Percentiles rank a stretch among this genome's conserved stretches.
These are phyloP conservation scores for Halichondria panicea DNA, from an alignment of 37 sponge, comb jelly and placozoan genomes.

Conservation along the genomic window DNA sequence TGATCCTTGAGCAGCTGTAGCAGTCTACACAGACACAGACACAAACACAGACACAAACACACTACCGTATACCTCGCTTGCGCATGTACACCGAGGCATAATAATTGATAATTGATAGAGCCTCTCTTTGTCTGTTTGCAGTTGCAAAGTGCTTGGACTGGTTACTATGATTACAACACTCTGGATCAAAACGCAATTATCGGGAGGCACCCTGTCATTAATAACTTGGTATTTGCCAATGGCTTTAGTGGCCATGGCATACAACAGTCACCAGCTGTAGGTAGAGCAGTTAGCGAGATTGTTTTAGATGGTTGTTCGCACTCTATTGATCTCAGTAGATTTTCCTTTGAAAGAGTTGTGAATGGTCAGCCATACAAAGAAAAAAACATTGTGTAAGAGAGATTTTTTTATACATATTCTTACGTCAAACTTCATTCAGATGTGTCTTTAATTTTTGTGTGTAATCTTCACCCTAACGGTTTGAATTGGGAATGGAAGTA, in stretches of 20 bases:
- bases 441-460: too few relatives aligned
- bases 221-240: slow-evolving; percentile 78
- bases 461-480: too few relatives aligned
- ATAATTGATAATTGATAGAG: too few relatives aligned
- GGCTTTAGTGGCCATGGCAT: slow-evolving; percentile 99
- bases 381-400: slow-evolving; percentile 66
- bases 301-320: slow-evolving; percentile 66
- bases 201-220: slow-evolving; percentile 82
- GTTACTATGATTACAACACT: slow-evolving; percentile 97
- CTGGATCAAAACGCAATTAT: slow-evolving; percentile 96
- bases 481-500: too few relatives aligned
- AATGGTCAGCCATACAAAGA: slow-evolving; percentile 62
- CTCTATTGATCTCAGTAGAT: slow-evolving; percentile 63
- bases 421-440: too few relatives aligned
- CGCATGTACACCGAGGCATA: too few relatives aligned
- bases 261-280: slow-evolving; percentile 92
- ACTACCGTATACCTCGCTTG: too few relatives aligned
- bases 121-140: slow-evolving; percentile 9
- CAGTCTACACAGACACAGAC: too few relatives aligned
- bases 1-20: too few relatives aligned
- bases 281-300: slow-evolving; percentile 84
- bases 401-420: too few relatives aligned
- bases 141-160: slow-evolving; percentile 86
- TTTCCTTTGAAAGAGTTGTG: slow-evolving; percentile 77
- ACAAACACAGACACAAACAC: too few relatives aligned